Evolutionary conservation across 2,797 vertebrate genomes (phyloP).

Genomic region (Dromococcyx pavoninus): DNA sequence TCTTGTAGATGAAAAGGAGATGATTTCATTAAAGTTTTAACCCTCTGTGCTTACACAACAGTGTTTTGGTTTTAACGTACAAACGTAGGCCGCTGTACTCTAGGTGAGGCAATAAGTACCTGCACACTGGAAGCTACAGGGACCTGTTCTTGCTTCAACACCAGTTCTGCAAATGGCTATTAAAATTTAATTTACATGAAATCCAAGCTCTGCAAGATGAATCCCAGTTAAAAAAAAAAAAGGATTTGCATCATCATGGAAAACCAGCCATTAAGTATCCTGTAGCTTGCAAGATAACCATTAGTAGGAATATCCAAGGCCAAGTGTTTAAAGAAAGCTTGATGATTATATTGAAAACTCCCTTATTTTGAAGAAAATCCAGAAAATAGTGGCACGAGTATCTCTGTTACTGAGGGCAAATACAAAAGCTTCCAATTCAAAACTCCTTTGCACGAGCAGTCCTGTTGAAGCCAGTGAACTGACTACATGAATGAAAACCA

Average conservation of each 20-base stretch:
- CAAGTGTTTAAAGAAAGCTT: background rate
- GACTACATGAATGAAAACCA: background rate
- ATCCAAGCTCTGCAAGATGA: background rate
- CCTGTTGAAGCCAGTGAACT: background rate
- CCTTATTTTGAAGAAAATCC: background rate
- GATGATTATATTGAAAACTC: background rate
- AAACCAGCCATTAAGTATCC: background rate
- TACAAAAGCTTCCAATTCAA: background rate
- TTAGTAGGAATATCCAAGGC: background rate
- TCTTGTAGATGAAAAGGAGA: background rate
- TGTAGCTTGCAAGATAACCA: background rate
- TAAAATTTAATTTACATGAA: background rate
- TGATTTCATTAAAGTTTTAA: background rate
- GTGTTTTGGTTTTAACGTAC: background rate
- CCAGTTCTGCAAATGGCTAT: background rate
- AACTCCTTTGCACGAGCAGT: background rate
- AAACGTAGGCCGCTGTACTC: background rate
- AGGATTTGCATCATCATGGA: background rate
- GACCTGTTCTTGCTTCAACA: background rate
- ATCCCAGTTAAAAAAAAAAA: background rate
- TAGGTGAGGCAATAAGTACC: background rate
- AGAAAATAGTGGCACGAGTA: background rate
- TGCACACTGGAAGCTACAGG: background rate
- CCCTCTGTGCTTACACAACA: background rate
- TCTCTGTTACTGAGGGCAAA: background rate